phyloP scores from a whole-genome alignment of 1,140 invertebrate species.

The Nasonia giraulti region DNA sequence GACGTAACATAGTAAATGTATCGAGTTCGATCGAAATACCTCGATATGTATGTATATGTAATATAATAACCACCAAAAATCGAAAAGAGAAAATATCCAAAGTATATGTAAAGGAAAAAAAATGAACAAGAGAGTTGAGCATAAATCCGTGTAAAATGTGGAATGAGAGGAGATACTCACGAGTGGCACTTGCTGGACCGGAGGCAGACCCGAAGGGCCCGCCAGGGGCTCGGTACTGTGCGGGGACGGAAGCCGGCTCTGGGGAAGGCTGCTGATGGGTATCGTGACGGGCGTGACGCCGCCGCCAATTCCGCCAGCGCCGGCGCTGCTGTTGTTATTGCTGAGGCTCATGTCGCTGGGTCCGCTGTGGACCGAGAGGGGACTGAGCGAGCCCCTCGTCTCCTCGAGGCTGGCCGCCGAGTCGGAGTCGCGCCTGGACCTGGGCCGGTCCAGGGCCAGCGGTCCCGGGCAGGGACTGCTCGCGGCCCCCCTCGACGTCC shows the following conservation, averaged over 20 bases:
- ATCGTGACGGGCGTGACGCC: conserved; percentile 57
- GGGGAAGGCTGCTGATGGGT: conserved; percentile 64
- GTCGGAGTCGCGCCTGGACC: conserved; percentile 68
- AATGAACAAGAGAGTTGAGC: not conserved
- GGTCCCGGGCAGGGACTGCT: conserved; percentile 71
- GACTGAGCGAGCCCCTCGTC: conserved; percentile 72
- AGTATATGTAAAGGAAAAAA: not conserved
- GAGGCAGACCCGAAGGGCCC: conserved; percentile 85
- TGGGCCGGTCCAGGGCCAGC: conserved; percentile 68
- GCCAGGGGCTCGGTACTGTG: conserved; percentile 81
- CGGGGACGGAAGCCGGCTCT: conserved; percentile 77
- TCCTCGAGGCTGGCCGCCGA: conserved; percentile 69
- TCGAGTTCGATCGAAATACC: not conserved
- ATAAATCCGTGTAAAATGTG: not conserved
- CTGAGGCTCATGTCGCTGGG: conserved; percentile 77
- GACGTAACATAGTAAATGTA: too few relatives aligned
- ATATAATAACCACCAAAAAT: not conserved
- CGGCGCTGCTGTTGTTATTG: conserved; percentile 66
- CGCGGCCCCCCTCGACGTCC: conserved; percentile 60
- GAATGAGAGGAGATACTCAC: conserved; percentile 75
- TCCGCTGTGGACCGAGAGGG: conserved; percentile 73
- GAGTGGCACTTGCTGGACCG: conserved; percentile 90
- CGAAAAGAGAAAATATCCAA: conserved; percentile 10
- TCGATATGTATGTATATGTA: not conserved
- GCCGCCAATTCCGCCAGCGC: conserved; percentile 36